Base-by-base conservation (phyloP, 2,113 vertebrate genomes). In the Ardeotis arabs region DNA sequence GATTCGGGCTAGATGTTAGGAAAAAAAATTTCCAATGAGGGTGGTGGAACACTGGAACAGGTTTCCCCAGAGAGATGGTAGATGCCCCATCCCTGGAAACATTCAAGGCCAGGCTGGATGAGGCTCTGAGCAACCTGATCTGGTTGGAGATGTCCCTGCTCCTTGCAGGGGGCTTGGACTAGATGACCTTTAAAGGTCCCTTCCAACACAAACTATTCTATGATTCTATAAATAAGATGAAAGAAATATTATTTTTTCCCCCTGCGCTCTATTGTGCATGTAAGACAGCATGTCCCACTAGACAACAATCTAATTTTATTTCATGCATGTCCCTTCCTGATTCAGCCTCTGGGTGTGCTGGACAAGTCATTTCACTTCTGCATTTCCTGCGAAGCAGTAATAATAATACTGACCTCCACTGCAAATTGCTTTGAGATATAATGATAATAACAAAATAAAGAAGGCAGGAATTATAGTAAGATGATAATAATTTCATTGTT, bases 361-460 rank as follows among this genome's bases (percentile, higher is more conserved):
- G 60, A 78, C 56, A 78, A 74, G 14, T 44, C 28, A 72, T 62
- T 63, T 72, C 56, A 47, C 20, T 73, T 79, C 47, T 80, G 53
- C 41, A 84, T 92, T 73, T 78, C 23, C 84, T 72, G 12, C 21
- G 49, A 72, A 82, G 4, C 5, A 72, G 16, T 37, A 70, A 77
- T 49, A 88, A 74, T 37, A 78, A 52, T 25, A 41, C 31, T 39
- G 49, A 87, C 33, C 29, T 84, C 60, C 29, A 55, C 27, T 45
- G 27, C 35, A 91, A 91, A 91, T 79, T 89, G 16, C 39, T 85
- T 89, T 89, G 66, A 75, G 58, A 91, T 87, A 68, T 87, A 64
- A 45, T 37, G 39, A 68, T n/a, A 81, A 24, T 82, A 87, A 79
- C 35, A 89, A 89, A 89, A 64, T 29, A 93, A 21, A 72, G 21